A percentile compares a stretch with the other conserved stretches of the same genome.
Evolutionary conservation across 1,140 invertebrate genomes (phyloP).

Genomic region (Polypedilum pembai): DNA sequence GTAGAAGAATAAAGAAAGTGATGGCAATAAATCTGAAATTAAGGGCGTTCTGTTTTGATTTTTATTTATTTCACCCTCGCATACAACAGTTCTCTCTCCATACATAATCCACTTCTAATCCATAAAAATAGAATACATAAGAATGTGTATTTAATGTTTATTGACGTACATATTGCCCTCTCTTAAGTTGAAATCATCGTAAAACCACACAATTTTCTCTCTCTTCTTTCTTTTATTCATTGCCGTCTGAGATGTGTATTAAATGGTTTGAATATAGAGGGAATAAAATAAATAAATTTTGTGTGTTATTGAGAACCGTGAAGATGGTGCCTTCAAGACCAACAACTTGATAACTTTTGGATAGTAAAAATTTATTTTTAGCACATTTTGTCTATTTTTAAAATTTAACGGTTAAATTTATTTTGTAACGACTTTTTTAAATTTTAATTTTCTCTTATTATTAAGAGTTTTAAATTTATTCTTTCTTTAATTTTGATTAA

Average conservation of each 20-base stretch:
- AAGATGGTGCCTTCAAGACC: constrained; percentile 1
- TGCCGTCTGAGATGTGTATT: background rate
- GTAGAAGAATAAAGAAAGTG: background rate
- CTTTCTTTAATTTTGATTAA: too few species aligned
- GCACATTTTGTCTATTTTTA: too few species aligned
- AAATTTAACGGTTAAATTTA: too few species aligned
- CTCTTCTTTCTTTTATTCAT: background rate
- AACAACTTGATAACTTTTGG: too few species aligned
- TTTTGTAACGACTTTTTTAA: too few species aligned
- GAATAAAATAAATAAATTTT: too few species aligned
- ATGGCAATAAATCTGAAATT: constrained; percentile 27
- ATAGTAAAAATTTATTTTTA: too few species aligned
- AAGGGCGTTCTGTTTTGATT: constrained; percentile 25
- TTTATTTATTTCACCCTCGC: constrained; percentile 22
- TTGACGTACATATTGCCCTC: background rate
- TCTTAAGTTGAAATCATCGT: background rate
- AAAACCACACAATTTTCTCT: constrained; percentile 1
- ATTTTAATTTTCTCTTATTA: too few species aligned
- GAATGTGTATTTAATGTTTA: constrained; percentile 16
- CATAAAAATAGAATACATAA: constrained; percentile 7
- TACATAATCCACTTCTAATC: constrained; percentile 18
- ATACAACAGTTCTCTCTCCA: background rate
- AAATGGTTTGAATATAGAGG: background rate
- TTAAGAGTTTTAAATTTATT: too few species aligned
- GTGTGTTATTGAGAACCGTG: background rate